Evolutionary conservation across 2,888 invertebrate genomes (phyloP), one percentile per base, ranked within the genome.

Genomic region (Coenonympha glycerion): DNA sequence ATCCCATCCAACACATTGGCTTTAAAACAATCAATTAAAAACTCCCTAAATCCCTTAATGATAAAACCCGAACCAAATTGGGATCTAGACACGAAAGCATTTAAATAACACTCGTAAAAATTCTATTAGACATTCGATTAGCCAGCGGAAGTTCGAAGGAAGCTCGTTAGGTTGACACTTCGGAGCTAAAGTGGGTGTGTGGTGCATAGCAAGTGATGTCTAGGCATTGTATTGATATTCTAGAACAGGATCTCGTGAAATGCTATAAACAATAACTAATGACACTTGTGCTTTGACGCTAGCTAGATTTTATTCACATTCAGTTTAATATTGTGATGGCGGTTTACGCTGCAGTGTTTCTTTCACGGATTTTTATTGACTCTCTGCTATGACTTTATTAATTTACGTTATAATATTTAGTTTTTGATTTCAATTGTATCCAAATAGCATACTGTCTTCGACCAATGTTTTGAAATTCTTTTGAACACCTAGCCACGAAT

Each of bases 101-200:
- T 73, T 65, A 60, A 73, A 73, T 72, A 76, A 75, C 74, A 73
- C 68, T 64, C 61, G 67, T 72, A 67, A 69, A 69, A 68, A 62
- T 68, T 58, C 58, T 65, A 69, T 72, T 70, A 69, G 65, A 68
- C 65, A 70, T 69, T 71, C 69, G 70, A 71, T 71, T 72, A 68
- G 63, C 53, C 46, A 40, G 33, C 60, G 62, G 60, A 62, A 59
- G 55, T 52, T 33, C 13, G 41, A 52, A 54, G 58, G 59, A 60
- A 60, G 53, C 55, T 59, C 52, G 54, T 59, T 55, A 57, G 53
- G 53, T 52, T 55, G 51, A 55, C 50, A 53, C 53, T 55, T 46
- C 24, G 46, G 52, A 50, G 48, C 50, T 57, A 57, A 55, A 53
- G 49, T 28, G 19, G 15, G n/a, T 47, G 53, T 46, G 55, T 47